These are phyloP conservation scores for Jaculus jaculus DNA, from an alignment of 2,113 vertebrate species.

Conservation along the genomic window DNA sequence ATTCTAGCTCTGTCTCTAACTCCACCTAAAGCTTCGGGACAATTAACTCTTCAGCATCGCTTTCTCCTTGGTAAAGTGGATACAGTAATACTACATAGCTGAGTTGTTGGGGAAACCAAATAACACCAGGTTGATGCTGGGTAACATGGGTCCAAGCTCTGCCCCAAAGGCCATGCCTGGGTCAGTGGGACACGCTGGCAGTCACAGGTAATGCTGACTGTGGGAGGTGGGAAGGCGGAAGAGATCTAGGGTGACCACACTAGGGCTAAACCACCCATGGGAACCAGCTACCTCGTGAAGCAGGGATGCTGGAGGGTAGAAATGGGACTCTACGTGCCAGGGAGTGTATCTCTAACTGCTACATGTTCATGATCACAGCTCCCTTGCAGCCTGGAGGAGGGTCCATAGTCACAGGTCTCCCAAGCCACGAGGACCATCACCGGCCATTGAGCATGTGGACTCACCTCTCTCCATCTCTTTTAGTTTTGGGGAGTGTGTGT, in stretches of 20 bases:
- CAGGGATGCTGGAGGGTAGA: neutral
- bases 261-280: neutral
- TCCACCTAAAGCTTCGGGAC: too few species aligned
- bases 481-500: too few species aligned
- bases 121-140: fast-evolving
- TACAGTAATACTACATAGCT: fast-evolving
- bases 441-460: neutral
- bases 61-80: neutral
- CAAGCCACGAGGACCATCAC: too few species aligned
- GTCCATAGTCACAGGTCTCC: too few species aligned
- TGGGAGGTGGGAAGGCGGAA: fast-evolving
- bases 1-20: neutral
- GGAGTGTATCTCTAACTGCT: neutral
- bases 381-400: neutral
- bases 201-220: neutral
- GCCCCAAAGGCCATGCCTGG: neutral
- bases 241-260: too few species aligned
- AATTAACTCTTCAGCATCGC: neutral
- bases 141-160: neutral
- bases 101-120: neutral
- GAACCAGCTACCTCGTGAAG: neutral
- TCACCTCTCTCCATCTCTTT: neutral
- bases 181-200: fast-evolving
- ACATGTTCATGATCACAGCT: neutral
- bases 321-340: neutral